phyloP scores from a whole-genome alignment of 2,797 vertebrate genomes.

The Tachyglossus aculeatus region DNA sequence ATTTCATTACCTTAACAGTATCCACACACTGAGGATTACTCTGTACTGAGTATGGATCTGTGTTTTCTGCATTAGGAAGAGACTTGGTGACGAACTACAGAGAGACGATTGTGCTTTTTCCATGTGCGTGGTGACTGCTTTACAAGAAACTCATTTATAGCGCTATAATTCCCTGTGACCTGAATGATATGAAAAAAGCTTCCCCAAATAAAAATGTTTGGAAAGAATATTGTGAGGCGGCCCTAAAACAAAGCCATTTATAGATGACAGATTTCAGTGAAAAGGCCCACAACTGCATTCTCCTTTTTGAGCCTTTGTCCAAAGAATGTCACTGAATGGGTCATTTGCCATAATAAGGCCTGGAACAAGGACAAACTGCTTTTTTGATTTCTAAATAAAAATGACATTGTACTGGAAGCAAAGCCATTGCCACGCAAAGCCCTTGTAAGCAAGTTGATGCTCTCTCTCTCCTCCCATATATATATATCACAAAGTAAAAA shows the following conservation, averaged over 20 bases:
- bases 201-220: conserved; percentile 41
- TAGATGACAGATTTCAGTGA: neutral
- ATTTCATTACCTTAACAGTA: conserved; percentile 28
- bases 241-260: neutral
- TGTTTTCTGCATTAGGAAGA: conserved; percentile 43
- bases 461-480: no score
- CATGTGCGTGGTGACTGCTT: conserved; percentile 12
- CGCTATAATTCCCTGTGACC: neutral
- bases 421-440: neutral
- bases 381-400: conserved; percentile 19
- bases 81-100: conserved; percentile 1
- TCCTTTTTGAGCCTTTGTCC: neutral
- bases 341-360: neutral
- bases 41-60: conserved; percentile 12
- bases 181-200: conserved; percentile 3
- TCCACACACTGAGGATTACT: neutral
- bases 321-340: neutral
- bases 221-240: neutral
- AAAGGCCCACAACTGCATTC: conserved; percentile 5
- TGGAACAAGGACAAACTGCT: conserved; percentile 10
- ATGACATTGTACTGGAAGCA: neutral
- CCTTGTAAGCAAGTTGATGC: neutral
- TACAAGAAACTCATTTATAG: conserved; percentile 35
- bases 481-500: conserved; percentile 34
- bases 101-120: conserved; percentile 10